These are phyloP conservation scores for Nephrotoma flavescens DNA, from an alignment of 2,888 invertebrate genomes.

Conservation along the genomic window DNA sequence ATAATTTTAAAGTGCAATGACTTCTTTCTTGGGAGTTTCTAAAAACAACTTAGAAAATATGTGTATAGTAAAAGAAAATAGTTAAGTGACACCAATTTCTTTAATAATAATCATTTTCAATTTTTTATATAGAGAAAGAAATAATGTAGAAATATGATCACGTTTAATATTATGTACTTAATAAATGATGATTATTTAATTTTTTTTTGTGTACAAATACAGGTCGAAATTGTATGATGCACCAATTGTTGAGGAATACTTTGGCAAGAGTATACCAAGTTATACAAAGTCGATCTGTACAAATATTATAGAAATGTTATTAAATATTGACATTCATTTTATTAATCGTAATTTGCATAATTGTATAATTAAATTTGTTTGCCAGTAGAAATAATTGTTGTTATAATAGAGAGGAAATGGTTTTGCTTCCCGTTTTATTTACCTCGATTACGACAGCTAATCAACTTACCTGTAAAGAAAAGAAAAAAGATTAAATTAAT, in stretches of 20 bases:
- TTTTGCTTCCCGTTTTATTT: not conserved
- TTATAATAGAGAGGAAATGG: not conserved
- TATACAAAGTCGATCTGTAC: no score
- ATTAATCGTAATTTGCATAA: no score
- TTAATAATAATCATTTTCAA: not conserved
- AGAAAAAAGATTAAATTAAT: not conserved
- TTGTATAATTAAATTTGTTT: not conserved
- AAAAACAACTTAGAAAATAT: not conserved
- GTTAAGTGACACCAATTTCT: not conserved
- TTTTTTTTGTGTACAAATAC: not conserved
- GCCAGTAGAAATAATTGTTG: not conserved
- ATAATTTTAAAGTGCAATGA: not conserved
- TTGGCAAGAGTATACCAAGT: no score
- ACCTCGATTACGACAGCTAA: not conserved
- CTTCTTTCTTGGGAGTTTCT: not conserved
- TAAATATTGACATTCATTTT: no score
- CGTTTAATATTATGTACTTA: not conserved
- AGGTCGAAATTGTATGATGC: not conserved
- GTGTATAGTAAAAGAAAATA: not conserved
- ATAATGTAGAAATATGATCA: not conserved
- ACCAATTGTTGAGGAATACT: no score
- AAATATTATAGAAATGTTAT: no score
- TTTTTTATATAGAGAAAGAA: not conserved
- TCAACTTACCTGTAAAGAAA: not conserved
- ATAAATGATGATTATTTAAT: not conserved